Conservation (phyloP, 2,797 vertebrate genomes). For the Peromyscus attwateri region DNA sequence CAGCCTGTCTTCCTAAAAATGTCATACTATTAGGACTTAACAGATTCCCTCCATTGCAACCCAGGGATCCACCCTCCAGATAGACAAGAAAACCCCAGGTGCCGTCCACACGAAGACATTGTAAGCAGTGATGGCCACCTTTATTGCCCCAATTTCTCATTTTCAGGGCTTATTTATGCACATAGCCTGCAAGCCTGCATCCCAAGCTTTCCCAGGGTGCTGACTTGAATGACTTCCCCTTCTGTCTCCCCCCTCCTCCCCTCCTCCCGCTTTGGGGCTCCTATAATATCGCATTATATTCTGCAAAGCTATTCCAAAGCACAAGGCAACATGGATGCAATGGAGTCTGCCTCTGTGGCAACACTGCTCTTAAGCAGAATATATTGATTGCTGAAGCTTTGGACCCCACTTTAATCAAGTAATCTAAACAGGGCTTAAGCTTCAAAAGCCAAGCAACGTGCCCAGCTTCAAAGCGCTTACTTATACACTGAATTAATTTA, state of each 20-base stretch:
- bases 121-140: conserved; percentile 29
- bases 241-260: background rate
- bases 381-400: conserved; percentile 87
- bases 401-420: conserved; percentile 90
- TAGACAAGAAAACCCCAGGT: background rate
- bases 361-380: conserved; percentile 87
- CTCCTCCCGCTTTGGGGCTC: conserved; percentile 2
- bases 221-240: conserved; percentile 13
- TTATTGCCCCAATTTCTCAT: conserved; percentile 58
- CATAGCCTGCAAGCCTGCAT: background rate
- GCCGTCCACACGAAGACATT: background rate
- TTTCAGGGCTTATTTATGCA: conserved; percentile 62
- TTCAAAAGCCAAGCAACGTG: conserved; percentile 87
- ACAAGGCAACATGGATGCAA: conserved; percentile 71
- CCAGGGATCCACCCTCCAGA: background rate
- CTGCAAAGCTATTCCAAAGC: conserved; percentile 77
- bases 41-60: background rate
- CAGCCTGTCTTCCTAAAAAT: conserved; percentile 36
- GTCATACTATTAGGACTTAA: background rate
- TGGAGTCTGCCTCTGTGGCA: conserved; percentile 86
- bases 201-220: background rate
- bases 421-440: conserved; percentile 89
- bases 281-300: conserved; percentile 77
- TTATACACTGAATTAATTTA: conserved; percentile 89
- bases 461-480: conserved; percentile 88